phyloP scores from a whole-genome alignment of 2,797 vertebrate genomes.

The Chromis chromis region DNA sequence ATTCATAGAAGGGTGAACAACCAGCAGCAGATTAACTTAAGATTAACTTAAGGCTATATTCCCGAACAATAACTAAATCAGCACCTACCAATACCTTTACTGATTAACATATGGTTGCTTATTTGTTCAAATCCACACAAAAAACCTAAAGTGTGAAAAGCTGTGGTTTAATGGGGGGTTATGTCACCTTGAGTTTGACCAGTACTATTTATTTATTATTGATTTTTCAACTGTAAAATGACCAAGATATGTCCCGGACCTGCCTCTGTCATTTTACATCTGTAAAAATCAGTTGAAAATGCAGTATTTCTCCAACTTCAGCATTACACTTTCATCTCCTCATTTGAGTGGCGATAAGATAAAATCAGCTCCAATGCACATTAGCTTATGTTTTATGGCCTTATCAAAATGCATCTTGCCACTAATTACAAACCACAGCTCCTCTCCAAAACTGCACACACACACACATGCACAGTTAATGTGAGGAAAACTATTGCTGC shows the following conservation, averaged over 20 bases:
- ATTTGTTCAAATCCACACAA: background rate
- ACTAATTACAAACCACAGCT: slow-evolving; percentile 10
- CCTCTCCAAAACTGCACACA: slow-evolving; percentile 27
- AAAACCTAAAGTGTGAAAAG: background rate
- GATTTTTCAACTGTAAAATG: too few relatives aligned
- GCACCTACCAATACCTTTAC: too few relatives aligned
- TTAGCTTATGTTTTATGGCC: background rate
- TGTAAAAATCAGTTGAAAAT: too few relatives aligned
- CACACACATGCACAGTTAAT: slow-evolving; percentile 10
- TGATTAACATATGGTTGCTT: background rate
- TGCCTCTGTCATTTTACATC: too few relatives aligned
- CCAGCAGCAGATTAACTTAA: too few relatives aligned
- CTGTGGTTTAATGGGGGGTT: background rate
- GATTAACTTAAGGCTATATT: too few relatives aligned
- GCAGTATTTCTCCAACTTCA: background rate
- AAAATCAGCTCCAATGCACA: slow-evolving; percentile 16
- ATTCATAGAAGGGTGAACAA: too few relatives aligned
- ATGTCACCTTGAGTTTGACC: too few relatives aligned
- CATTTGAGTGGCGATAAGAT: background rate
- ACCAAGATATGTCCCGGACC: too few relatives aligned
- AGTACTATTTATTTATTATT: too few relatives aligned
- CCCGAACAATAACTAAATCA: too few relatives aligned
- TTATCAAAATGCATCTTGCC: slow-evolving; percentile 20
- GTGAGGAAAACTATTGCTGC: slow-evolving; percentile 52
- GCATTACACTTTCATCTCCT: background rate